Conservation (phyloP, 2,888 invertebrate genomes). For the Microctonus brassicae region DNA sequence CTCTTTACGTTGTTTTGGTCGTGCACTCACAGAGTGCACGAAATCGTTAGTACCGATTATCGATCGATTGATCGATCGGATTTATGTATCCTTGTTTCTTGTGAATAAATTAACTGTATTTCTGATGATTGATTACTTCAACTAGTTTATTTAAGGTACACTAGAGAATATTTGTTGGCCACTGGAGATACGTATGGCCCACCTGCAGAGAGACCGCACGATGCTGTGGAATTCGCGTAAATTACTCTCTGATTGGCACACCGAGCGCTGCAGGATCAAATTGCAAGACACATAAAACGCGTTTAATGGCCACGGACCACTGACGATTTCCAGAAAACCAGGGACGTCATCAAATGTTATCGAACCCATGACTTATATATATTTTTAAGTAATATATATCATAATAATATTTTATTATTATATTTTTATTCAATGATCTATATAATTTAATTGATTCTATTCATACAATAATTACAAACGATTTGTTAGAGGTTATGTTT, state of each 20-base stretch:
- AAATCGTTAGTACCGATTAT: constrained; percentile 23
- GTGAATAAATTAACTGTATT: neutral
- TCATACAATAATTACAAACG: too few relatives aligned
- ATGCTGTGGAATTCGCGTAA: constrained; percentile 61
- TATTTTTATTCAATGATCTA: too few relatives aligned
- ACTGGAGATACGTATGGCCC: constrained; percentile 41
- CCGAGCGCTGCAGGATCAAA: constrained; percentile 61
- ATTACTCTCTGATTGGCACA: constrained; percentile 59
- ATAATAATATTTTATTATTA: too few relatives aligned
- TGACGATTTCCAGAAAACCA: constrained; percentile 66
- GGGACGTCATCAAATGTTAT: constrained; percentile 49
- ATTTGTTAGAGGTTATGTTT: neutral
- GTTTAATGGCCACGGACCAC: constrained; percentile 64
- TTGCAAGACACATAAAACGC: constrained; percentile 65
- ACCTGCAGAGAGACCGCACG: constrained; percentile 52
- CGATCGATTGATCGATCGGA: too few relatives aligned
- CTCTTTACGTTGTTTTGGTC: neutral
- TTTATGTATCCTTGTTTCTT: neutral
- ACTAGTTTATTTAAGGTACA: neutral
- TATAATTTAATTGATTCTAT: neutral
- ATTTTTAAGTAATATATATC: too few relatives aligned
- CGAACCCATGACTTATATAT: constrained; percentile 9
- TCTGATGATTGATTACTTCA: neutral
- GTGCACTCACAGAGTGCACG: constrained; percentile 20
- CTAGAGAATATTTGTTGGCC: neutral